Conservation (phyloP, 2,797 vertebrate species). For the Crypturellus tataupa region DNA sequence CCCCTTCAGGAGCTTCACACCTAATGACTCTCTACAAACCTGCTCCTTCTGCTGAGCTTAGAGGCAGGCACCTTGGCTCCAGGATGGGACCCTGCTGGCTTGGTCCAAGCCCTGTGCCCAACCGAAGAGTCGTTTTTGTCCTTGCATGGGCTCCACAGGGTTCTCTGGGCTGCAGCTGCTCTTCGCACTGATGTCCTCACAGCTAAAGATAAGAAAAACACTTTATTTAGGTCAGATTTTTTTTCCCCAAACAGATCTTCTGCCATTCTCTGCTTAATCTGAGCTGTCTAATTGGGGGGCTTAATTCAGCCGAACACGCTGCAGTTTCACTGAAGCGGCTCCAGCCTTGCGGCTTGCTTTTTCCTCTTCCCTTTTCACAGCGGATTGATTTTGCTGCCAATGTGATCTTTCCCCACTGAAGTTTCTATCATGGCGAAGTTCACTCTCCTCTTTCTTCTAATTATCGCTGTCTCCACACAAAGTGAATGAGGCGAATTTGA, state of each 20-base stretch:
- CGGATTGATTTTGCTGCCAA: constrained; percentile 54
- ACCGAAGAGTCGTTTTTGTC: not conserved
- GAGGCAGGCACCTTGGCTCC: not conserved
- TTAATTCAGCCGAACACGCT: not conserved
- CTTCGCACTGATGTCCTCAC: not conserved
- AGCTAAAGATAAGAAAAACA: not conserved
- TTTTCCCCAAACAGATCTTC: not conserved
- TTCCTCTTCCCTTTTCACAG: not conserved
- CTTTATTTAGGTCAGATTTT: constrained; percentile 47
- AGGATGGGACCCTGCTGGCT: not conserved
- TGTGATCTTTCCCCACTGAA: constrained; percentile 31
- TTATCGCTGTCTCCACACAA: constrained; percentile 42
- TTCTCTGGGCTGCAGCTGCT: not conserved
- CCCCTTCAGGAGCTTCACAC: not conserved
- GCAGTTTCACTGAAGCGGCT: constrained; percentile 13
- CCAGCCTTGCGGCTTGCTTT: not conserved
- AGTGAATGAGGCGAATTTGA: constrained; percentile 2
- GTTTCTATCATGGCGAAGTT: constrained; percentile 10
- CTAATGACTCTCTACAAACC: not conserved
- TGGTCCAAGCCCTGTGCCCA: not conserved
- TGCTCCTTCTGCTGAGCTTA: not conserved
- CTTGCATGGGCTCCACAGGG: too few relatives aligned
- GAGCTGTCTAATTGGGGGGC: constrained; percentile 31
- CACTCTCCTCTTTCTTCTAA: constrained; percentile 62
- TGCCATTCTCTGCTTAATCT: constrained; percentile 22